Base-by-base conservation (phyloP, 53 echinoderm and acorn worm species). In the Stichopus horrens region DNA sequence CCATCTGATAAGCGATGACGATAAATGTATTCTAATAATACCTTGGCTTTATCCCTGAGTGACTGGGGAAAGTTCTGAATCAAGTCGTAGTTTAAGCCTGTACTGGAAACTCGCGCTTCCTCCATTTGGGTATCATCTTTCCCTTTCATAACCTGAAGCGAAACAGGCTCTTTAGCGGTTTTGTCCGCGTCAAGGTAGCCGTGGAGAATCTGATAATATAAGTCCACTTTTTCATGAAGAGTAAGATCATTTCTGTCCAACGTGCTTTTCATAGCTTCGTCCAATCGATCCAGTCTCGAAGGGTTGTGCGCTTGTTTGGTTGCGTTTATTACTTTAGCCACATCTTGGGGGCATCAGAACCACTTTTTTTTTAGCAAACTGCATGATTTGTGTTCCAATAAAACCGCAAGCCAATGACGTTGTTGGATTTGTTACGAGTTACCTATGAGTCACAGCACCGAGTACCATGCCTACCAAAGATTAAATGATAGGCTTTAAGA, bases 311-410 rank as follows among this genome's bases (percentile, higher is more conserved):
- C 87, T 55, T 58, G 7, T 5, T n/a, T 60, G n/a, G 75, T 58
- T 53, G 88, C 89, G 16, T 95, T 90, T 5, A 96, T 21, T 13
- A 81, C 88, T 1, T 88, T 52, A 0, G 90, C 83, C 11, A 94
- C 81, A 66, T 93, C 93, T 21, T 91, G 88, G 8, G 8, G 94
- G 96, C n/a, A 96, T 94, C 0, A 96, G 54, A 14, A 90, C 91
- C 91, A 93, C 77, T 5, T 52, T 89, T 88, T 96, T 96, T 74
- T 92, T 92, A 4, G 92, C 54, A 58, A 89, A 86, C n/a, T 86
- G 73, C 68, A 52, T 16, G 63, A 63, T 63, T 37, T 37, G 37
- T 37, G 37, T 37, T 37, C 37, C 37, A 37, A 37, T 2, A 37
- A 37, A 37, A 37, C 37, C 37, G 37, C 37, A 0, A 37, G 37